Base-by-base conservation (phyloP, 2,113 vertebrate species). In the Arizona elegans region DNA sequence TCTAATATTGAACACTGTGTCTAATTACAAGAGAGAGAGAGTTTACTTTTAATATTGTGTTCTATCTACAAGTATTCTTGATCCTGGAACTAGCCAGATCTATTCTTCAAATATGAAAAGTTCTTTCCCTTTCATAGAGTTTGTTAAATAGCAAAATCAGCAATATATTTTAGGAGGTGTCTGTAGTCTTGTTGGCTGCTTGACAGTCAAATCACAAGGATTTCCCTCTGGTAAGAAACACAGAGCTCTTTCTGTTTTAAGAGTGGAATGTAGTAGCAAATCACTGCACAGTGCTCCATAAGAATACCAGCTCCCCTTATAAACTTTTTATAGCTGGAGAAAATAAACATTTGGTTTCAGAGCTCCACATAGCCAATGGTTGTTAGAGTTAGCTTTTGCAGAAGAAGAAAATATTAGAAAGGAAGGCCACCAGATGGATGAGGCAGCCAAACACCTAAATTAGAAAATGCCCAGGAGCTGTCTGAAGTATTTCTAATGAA, bases 271-370 rank as follows among this genome's bases (percentile, higher is more conserved):
- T 96, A 97, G 97, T 96, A 97, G 97, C 97, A 96, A 97, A 97
- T 97, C 96, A 95, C 96, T 97, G 97, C 92, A 91, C 97, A 96
- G 97, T 97, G 97, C 95, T 95, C 96, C 97, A 97, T 98, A 97
- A 98, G 97, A 96, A 97, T 98, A 96, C 97, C 97, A 96, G 97
- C 96, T 97, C 97, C 96, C 95, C 97, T 97, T 97, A 98, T 98
- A 98, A 98, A 98, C 97, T 97, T 98, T 98, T 98, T 98, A 98
- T 98, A 98, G 97, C 97, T 97, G 97, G 96, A 97, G 97, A 98
- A 98, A 98, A 98, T 98, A 98, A 98, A 98, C 97, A 98, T 98
- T 98, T 96, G 98, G 98, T 98, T 98, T 98, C 93, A 98, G 97
- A 96, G 96, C 97, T 98, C 97, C 96, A 96, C 97, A 98, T 97